A percentile compares a stretch with the other conserved stretches of the same genome.
Conservation (phyloP, 2,113 vertebrate genomes). For the Archilochus colubris region DNA sequence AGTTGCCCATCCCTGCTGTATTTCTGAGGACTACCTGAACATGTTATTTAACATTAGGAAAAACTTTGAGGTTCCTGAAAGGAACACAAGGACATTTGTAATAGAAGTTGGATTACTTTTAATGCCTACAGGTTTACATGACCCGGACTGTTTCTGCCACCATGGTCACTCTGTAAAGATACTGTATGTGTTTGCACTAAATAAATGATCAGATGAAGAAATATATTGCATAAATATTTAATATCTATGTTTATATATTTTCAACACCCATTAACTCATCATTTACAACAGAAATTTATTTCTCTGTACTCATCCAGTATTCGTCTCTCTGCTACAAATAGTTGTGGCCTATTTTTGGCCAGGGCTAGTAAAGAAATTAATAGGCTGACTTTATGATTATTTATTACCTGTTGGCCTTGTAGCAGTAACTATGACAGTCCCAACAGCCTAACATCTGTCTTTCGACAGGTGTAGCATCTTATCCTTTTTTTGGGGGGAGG, state of each 20-base stretch:
- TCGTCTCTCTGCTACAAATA: constrained; percentile 25
- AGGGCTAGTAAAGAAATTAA: background rate
- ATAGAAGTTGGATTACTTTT: background rate
- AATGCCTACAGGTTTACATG: background rate
- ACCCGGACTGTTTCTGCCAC: background rate
- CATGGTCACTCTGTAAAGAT: background rate
- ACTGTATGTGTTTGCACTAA: background rate
- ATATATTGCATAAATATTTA: constrained; percentile 38
- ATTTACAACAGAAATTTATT: constrained; percentile 28
- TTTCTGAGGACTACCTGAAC: background rate
- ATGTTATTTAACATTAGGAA: background rate
- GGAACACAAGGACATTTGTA: background rate
- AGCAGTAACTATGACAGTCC: background rate
- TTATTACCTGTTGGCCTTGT: background rate
- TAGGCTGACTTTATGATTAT: background rate
- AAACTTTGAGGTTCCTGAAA: background rate
- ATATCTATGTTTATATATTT: constrained; percentile 30
- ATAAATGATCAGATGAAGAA: constrained; percentile 10
- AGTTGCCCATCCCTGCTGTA: background rate
- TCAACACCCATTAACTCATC: constrained; percentile 16
- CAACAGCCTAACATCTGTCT: background rate
- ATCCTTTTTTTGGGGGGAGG: background rate
- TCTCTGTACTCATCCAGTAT: background rate
- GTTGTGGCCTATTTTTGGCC: constrained; percentile 16
- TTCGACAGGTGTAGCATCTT: background rate